Conservation (phyloP, 2,888 invertebrate species). For the Ommatoiulus sabulosus region DNA sequence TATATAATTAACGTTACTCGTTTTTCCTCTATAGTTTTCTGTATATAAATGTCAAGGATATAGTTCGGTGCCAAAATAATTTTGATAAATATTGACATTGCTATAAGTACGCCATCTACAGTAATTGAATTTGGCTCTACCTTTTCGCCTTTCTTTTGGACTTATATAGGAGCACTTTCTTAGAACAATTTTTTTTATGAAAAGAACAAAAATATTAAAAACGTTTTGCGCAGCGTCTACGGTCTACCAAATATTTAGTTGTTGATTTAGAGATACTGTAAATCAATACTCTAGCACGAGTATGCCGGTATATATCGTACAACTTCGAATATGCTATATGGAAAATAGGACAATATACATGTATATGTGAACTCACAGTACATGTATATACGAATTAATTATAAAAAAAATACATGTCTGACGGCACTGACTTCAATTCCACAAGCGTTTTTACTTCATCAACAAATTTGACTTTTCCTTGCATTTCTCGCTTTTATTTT, state of each 20-base stretch:
- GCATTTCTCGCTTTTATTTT: too few relatives aligned
- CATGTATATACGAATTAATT: too few relatives aligned
- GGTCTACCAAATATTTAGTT: not conserved
- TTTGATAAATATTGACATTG: constrained; percentile 38
- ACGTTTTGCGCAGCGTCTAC: not conserved
- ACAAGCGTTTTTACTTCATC: too few relatives aligned
- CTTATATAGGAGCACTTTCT: not conserved
- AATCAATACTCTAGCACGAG: not conserved
- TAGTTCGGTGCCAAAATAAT: constrained; percentile 32
- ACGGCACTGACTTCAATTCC: too few relatives aligned
- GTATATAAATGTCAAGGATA: constrained; percentile 44
- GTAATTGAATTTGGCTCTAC: constrained; percentile 36
- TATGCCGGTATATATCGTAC: not conserved
- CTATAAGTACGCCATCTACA: not conserved
- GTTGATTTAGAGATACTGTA: not conserved
- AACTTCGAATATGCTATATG: not conserved
- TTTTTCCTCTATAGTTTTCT: not conserved
- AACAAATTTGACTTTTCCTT: too few relatives aligned
- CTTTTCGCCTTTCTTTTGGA: not conserved
- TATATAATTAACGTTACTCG: not conserved
- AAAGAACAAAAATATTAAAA: not conserved
- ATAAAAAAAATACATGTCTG: too few relatives aligned
- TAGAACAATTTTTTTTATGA: not conserved
- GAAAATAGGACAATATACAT: too few relatives aligned
- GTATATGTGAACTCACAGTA: too few relatives aligned